Evolutionary conservation across 2,113 vertebrate genomes (phyloP), one percentile per base, ranked within the genome.

Genomic region (Brevimyrus niger): DNA sequence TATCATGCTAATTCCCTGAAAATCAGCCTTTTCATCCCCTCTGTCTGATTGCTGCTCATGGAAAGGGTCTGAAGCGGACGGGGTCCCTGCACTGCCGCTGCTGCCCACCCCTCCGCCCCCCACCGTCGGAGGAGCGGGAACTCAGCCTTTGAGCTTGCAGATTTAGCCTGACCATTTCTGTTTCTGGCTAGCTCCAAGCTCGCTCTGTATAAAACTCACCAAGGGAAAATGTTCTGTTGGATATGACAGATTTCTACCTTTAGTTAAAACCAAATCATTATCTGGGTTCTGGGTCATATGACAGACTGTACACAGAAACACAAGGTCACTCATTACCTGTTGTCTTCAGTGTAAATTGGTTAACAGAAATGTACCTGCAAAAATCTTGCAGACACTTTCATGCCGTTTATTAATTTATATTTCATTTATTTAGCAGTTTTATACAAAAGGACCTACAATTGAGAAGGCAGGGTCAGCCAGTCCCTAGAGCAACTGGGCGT

Each of bases 1-100:
- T 99, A 99, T 99, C 98, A 99, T 99, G 98, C 97, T 99, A 99
- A 99, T 99, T 98, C 98, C 97, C 97, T 97, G 97, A 99, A 99
- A 99, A 99, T 99, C 98, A 98, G 98, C 95, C 98, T 98, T 99
- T 99, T 99, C 97, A 99, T 98, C 97, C 95, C 97, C 97, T 97
- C 96, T 94, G 97, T 96, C 97, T 98, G 97, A 98, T 98, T 97
- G 97, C 97, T 96, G 96, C 98, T 98, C 97, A 96, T 98, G 97
- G 97, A 98, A 98, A 96, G 97, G 97, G 96, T 96, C 97, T 97
- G 97, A 97, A 98, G 97, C 96, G 95, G 94, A 94, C 95, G 97
- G 96, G 95, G 97, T 96, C 96, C 95, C 95, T 95, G 95, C 91
- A 94, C 95, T 94, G 95, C 96, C 96, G 96, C 96, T 97, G 95